Conservation (phyloP, 2,797 vertebrate genomes). For the Emydoidea blandingii region DNA sequence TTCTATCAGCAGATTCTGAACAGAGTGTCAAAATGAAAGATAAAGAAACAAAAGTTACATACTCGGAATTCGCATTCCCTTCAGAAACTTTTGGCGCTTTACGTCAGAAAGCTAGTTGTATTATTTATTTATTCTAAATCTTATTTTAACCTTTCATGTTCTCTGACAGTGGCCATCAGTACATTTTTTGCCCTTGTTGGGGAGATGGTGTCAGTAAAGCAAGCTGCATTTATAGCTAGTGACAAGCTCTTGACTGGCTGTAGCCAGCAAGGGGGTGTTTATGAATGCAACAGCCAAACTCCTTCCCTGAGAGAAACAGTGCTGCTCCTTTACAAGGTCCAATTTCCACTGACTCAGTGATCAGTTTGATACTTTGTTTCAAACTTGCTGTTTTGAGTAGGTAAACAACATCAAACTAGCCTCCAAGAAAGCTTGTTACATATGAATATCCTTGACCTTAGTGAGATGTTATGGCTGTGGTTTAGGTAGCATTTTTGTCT, state of each 20-base stretch:
- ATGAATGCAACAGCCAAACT: slow-evolving; percentile 5
- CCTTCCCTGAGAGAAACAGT: slow-evolving; percentile 26
- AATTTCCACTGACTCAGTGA: slow-evolving; percentile 34
- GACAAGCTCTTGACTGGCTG: slow-evolving; percentile 65
- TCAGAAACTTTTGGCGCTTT: slow-evolving; percentile 69
- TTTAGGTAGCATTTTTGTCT: slow-evolving; percentile 15
- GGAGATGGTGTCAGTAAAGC: slow-evolving; percentile 59
- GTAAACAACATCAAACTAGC: slow-evolving; percentile 2
- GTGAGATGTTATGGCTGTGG: slow-evolving; percentile 26
- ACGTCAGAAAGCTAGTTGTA: slow-evolving; percentile 46
- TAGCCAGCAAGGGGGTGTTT: slow-evolving; percentile 33
- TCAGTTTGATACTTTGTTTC: slow-evolving; percentile 48
- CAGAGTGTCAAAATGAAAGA: slow-evolving; percentile 57
- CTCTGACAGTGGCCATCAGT: slow-evolving; percentile 71
- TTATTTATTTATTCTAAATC: slow-evolving; percentile 66
- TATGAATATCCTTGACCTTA: slow-evolving; percentile 56
- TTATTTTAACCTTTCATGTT: slow-evolving; percentile 52
- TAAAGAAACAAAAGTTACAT: slow-evolving; percentile 42
- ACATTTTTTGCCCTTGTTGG: slow-evolving; percentile 12
- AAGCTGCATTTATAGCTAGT: slow-evolving; percentile 48
- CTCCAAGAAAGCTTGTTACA: slow-evolving; percentile 54
- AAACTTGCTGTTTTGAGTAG: slow-evolving; percentile 26
- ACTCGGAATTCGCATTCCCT: slow-evolving; percentile 48
- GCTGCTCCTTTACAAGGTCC: slow-evolving; percentile 24
- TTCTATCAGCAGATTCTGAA: slow-evolving; percentile 52